Evolutionary conservation across 2,113 vertebrate genomes (phyloP).

Genomic region (Leuciscus idus): DNA sequence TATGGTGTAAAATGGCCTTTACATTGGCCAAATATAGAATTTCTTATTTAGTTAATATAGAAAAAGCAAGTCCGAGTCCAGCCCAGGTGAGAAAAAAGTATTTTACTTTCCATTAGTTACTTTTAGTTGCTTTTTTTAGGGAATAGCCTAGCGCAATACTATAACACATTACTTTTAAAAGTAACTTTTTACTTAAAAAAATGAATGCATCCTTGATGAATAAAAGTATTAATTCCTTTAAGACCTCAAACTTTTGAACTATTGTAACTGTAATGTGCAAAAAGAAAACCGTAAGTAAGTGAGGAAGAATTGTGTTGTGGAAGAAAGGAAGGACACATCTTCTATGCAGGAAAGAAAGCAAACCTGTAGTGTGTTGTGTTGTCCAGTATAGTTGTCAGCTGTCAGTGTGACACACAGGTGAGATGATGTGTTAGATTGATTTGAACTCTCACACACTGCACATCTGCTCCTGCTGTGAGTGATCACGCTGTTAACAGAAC

Average conservation of each 20-base stretch:
- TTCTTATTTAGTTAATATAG: too few species aligned
- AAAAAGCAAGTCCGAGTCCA: too few species aligned
- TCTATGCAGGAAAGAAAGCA: not conserved
- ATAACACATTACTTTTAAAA: too few species aligned
- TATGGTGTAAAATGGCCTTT: too few species aligned
- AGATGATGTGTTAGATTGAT: not conserved
- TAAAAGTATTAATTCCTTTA: not conserved
- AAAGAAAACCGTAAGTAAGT: not conserved
- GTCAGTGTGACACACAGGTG: not conserved
- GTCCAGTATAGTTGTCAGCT: not conserved
- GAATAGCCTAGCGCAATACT: too few species aligned
- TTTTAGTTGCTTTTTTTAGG: too few species aligned
- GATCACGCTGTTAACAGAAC: not conserved
- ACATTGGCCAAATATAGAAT: too few species aligned
- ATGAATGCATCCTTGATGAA: not conserved
- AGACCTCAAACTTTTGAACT: not conserved
- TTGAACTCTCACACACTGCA: not conserved
- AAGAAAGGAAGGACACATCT: not conserved
- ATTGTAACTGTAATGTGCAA: not conserved
- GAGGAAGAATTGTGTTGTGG: not conserved
- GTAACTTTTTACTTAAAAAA: too few species aligned
- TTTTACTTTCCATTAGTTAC: too few species aligned
- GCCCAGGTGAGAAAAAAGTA: too few species aligned
- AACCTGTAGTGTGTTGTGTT: not conserved
- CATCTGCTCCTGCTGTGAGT: slow-evolving; percentile 17